phyloP scores from a whole-genome alignment of 1,140 invertebrate genomes.

The Apis laboriosa region DNA sequence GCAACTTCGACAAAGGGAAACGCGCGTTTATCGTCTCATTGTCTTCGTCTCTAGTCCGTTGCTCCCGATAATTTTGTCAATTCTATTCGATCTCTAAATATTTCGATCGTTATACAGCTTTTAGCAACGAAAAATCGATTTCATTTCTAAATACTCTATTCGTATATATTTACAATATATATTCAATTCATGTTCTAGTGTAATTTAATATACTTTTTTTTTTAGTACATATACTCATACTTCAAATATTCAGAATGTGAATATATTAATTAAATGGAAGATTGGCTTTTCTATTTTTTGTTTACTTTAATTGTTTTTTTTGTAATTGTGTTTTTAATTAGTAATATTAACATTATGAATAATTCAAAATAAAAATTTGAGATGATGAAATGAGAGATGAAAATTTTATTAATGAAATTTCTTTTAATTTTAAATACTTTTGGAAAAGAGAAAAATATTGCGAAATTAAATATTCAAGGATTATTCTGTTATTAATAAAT shows the following conservation, averaged over 20 bases:
- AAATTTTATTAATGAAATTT: not conserved
- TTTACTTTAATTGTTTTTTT: no score
- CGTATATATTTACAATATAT: not conserved
- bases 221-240: no score
- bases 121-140: conserved; percentile 18
- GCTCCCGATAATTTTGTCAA: conserved; percentile 59
- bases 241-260: not conserved
- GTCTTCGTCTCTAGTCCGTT: conserved; percentile 43
- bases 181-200: not conserved
- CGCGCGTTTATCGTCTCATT: conserved; percentile 55
- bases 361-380: not conserved
- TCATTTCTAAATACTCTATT: not conserved
- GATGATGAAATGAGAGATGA: not conserved
- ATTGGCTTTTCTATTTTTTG: not conserved
- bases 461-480: not conserved
- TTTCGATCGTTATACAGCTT: not conserved
- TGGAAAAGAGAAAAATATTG: not conserved
- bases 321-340: not conserved
- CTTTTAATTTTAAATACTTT: not conserved
- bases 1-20: conserved; percentile 58
- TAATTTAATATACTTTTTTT: not conserved
- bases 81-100: conserved; percentile 37
- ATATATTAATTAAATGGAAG: not conserved
- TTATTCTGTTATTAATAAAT: not conserved
- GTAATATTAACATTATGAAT: not conserved